Evolutionary conservation across 1,140 invertebrate species (phyloP).

Genomic region (Dreissena polymorpha): DNA sequence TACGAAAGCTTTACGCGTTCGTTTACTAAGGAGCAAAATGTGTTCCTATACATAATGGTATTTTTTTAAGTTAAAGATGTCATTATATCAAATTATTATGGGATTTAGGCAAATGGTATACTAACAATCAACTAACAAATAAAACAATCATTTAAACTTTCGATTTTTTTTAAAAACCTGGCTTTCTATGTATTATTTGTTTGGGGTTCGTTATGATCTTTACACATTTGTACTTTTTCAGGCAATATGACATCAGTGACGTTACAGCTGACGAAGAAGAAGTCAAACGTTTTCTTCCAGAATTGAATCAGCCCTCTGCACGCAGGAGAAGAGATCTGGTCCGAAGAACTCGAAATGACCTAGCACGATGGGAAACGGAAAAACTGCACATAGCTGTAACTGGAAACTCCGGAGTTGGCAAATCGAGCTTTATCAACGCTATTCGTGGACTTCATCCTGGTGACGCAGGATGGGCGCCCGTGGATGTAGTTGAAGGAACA

Average conservation of each 20-base stretch:
- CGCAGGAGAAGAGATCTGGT: background rate
- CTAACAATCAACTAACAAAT: no score
- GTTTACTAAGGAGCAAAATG: no score
- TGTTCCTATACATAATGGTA: no score
- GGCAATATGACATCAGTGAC: background rate
- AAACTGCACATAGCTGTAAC: conserved; percentile 2
- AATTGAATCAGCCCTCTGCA: background rate
- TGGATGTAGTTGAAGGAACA: conserved; percentile 6
- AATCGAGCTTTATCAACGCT: conserved; percentile 21
- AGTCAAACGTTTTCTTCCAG: background rate
- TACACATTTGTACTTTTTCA: no score
- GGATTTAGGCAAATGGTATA: no score
- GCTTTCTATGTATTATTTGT: no score
- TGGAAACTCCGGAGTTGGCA: background rate
- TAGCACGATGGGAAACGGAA: background rate
- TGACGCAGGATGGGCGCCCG: background rate
- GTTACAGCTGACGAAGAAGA: conserved; percentile 9
- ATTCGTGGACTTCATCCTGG: background rate
- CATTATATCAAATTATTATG: no score
- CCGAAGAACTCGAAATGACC: background rate
- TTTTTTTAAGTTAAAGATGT: no score
- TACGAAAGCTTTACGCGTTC: no score
- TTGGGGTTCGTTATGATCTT: no score
- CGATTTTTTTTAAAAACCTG: no score
- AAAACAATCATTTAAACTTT: no score